phyloP scores from a whole-genome alignment of 2,888 invertebrate genomes.

The Limnephilus marmoratus region DNA sequence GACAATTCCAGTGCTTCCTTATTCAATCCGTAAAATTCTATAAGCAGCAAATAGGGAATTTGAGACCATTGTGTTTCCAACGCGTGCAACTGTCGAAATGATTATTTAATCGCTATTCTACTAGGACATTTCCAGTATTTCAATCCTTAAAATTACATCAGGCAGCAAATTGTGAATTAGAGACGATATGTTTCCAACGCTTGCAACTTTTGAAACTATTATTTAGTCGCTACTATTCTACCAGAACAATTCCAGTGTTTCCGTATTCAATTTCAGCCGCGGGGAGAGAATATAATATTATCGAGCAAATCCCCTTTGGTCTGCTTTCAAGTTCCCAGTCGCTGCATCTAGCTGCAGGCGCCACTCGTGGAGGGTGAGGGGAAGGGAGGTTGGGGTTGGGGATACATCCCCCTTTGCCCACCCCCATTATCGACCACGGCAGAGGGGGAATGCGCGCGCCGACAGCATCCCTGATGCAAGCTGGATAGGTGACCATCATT shows the following conservation, averaged over 20 bases:
- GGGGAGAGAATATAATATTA: background rate
- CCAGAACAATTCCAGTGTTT: background rate
- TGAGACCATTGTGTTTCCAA: too few species aligned
- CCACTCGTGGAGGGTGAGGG: background rate
- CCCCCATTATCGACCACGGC: background rate
- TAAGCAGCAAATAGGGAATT: too few species aligned
- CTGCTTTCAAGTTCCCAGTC: background rate
- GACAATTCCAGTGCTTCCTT: background rate
- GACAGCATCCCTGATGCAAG: conserved; percentile 17
- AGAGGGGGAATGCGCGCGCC: conserved; percentile 1
- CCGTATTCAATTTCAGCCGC: background rate
- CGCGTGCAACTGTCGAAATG: background rate
- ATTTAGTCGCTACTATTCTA: background rate
- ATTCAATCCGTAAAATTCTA: background rate
- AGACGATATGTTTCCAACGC: too few species aligned
- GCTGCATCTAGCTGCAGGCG: background rate
- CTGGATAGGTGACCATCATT: background rate
- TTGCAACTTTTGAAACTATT: background rate
- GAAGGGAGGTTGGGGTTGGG: background rate
- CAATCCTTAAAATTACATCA: too few species aligned
- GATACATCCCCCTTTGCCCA: background rate
- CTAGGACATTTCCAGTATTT: background rate
- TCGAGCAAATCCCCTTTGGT: background rate
- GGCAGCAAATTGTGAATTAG: too few species aligned
- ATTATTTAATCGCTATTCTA: background rate